phyloP scores from a whole-genome alignment of 1,140 invertebrate genomes.

The Eupeodes corollae region DNA sequence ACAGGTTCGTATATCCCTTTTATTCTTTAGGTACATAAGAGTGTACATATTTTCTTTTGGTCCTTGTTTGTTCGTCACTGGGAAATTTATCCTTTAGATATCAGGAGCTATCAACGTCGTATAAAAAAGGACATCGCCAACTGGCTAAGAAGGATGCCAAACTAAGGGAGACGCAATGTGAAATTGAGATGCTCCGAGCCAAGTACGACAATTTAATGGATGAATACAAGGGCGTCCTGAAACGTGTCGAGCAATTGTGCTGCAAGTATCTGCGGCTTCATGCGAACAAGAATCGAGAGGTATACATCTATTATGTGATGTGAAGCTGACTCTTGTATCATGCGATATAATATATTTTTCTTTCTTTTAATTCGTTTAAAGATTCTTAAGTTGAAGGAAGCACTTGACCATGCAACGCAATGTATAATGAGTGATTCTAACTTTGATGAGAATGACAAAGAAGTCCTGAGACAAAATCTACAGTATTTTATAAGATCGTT shows the following conservation, averaged over 20 bases:
- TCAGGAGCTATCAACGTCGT: constrained; percentile 20
- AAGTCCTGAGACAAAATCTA: too few relatives aligned
- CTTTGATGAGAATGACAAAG: too few relatives aligned
- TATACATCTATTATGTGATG: background rate
- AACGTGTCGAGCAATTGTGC: constrained; percentile 16
- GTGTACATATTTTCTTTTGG: too few relatives aligned
- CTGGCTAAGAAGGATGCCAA: constrained; percentile 23
- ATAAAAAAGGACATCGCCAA: constrained; percentile 20
- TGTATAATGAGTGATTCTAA: constrained; percentile 12
- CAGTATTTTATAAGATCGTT: too few relatives aligned
- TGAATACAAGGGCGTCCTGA: constrained; percentile 18
- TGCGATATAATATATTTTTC: too few relatives aligned
- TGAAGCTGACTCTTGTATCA: too few relatives aligned
- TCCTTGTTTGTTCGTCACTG: background rate
- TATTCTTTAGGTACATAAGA: too few relatives aligned
- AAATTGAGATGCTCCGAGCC: constrained; percentile 18
- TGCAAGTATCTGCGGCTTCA: constrained; percentile 14
- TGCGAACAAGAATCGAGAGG: constrained; percentile 20
- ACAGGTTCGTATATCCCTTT: constrained; percentile 16
- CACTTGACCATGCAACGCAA: constrained; percentile 19
- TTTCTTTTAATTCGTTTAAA: background rate
- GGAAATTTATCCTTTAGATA: constrained; percentile 11
- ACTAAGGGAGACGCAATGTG: constrained; percentile 15
- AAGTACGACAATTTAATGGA: constrained; percentile 21
- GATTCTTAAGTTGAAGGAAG: constrained; percentile 12